phyloP scores from a whole-genome alignment of 2,113 vertebrate species.

The Suncus etruscus region DNA sequence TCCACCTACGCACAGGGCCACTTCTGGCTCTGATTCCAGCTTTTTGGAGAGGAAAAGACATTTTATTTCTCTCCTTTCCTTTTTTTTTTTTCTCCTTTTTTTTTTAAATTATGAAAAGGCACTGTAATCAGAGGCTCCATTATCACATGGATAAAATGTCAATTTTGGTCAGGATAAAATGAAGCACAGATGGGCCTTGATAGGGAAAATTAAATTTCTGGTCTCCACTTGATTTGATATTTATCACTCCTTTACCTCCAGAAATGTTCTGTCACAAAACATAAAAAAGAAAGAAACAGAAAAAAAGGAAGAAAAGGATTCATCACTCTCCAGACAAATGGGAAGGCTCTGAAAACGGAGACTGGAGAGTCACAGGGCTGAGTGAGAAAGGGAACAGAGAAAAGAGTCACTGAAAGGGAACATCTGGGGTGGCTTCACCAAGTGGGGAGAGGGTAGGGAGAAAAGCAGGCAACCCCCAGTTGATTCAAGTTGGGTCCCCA shows the following conservation, averaged over 20 bases:
- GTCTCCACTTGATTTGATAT: conserved; percentile 85
- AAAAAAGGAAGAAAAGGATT: conserved; percentile 65
- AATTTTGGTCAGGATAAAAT: conserved; percentile 86
- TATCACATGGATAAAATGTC: conserved; percentile 86
- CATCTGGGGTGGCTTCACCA: conserved; percentile 18
- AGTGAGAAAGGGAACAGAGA: conserved; percentile 53
- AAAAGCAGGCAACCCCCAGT: too few species aligned
- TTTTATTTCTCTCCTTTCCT: background rate
- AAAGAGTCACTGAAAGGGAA: conserved; percentile 18
- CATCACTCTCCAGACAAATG: conserved; percentile 78
- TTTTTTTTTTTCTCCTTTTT: conserved; percentile 40
- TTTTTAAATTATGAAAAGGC: conserved; percentile 82
- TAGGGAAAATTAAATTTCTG: conserved; percentile 86
- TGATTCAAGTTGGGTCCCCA: too few species aligned
- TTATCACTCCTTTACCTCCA: conserved; percentile 82
- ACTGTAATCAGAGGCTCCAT: conserved; percentile 82
- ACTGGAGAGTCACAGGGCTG: conserved; percentile 58
- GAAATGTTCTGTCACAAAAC: conserved; percentile 80
- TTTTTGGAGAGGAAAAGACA: conserved; percentile 75
- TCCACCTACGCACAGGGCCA: conserved; percentile 52
- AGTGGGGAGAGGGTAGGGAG: background rate
- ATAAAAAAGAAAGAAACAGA: conserved; percentile 47
- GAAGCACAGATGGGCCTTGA: conserved; percentile 82
- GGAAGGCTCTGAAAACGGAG: conserved; percentile 64
- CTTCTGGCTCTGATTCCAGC: conserved; percentile 75